A percentile compares a stretch with the other conserved stretches of the same genome.
Evolutionary conservation across 2,888 invertebrate genomes (phyloP).

Genomic region (Camptogramma bilineatum): DNA sequence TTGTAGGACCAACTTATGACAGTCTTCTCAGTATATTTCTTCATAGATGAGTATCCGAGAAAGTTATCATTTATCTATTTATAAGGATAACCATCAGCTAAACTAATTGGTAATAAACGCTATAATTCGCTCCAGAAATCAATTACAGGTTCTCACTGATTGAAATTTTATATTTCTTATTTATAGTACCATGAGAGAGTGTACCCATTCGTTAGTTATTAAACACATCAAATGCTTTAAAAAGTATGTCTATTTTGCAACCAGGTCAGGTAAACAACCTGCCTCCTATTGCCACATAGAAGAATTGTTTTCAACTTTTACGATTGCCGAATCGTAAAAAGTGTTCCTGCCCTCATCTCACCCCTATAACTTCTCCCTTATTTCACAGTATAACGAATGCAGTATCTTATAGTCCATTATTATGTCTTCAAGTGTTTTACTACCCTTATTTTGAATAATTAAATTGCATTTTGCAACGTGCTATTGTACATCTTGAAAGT

Average conservation of each 20-base stretch:
- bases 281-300: conserved; percentile 42
- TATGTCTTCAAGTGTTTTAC: conserved; percentile 30
- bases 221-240: conserved; percentile 1
- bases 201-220: too few relatives aligned
- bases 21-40: too few relatives aligned
- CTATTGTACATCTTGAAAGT: background rate
- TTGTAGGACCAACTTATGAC: too few relatives aligned
- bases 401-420: conserved; percentile 33
- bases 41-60: too few relatives aligned
- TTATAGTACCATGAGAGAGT: too few relatives aligned
- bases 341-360: conserved; percentile 47
- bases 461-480: conserved; percentile 10
- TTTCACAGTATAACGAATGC: conserved; percentile 34
- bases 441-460: conserved; percentile 21
- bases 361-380: conserved; percentile 38
- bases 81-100: too few relatives aligned
- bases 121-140: too few relatives aligned
- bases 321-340: conserved; percentile 61
- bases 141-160: too few relatives aligned
- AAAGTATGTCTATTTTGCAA: conserved; percentile 23
- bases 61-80: too few relatives aligned
- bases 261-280: conserved; percentile 36
- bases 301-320: conserved; percentile 64
- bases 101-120: too few relatives aligned
- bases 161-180: too few relatives aligned